Conservation (phyloP, 2,113 vertebrate genomes). For the Recurvirostra avosetta region DNA sequence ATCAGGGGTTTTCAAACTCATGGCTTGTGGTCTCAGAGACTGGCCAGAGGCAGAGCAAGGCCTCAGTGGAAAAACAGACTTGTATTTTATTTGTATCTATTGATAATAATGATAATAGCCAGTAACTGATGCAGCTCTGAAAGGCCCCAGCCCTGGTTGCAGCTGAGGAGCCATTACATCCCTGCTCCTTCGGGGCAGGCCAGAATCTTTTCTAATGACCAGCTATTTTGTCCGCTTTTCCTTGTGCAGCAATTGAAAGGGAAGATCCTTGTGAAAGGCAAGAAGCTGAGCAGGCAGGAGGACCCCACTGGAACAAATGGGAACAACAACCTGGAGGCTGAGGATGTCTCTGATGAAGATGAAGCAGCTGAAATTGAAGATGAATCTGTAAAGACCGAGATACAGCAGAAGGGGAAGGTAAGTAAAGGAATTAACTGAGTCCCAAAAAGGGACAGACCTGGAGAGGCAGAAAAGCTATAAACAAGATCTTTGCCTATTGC, state of each 20-base stretch:
- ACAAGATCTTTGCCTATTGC: background rate
- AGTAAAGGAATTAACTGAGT: background rate
- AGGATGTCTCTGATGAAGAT: slow-evolving; percentile 91
- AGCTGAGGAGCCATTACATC: background rate
- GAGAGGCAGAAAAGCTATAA: background rate
- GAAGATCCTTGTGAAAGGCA: slow-evolving; percentile 91
- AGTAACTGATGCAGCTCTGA: background rate
- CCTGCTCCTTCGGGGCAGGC: background rate
- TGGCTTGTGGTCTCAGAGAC: background rate
- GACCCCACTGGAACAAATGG: slow-evolving; percentile 51
- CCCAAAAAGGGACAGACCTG: background rate
- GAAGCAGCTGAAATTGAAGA: slow-evolving; percentile 90
- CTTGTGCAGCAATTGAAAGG: slow-evolving; percentile 85
- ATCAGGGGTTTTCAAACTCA: background rate
- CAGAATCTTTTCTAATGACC: background rate
- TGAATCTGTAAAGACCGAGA: slow-evolving; percentile 71
- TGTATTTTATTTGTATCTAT: background rate
- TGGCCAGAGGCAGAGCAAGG: background rate
- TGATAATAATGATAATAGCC: background rate
- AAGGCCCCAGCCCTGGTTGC: background rate
- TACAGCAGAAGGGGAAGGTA: slow-evolving; percentile 70
- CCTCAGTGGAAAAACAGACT: background rate
- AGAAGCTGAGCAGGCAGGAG: slow-evolving; percentile 85
- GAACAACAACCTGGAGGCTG: slow-evolving; percentile 73
- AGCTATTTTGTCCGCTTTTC: background rate